Evolutionary conservation across 2,888 invertebrate species (phyloP), one percentile per base, ranked within the genome.

Genomic region (Peribatodes rhomboidaria): DNA sequence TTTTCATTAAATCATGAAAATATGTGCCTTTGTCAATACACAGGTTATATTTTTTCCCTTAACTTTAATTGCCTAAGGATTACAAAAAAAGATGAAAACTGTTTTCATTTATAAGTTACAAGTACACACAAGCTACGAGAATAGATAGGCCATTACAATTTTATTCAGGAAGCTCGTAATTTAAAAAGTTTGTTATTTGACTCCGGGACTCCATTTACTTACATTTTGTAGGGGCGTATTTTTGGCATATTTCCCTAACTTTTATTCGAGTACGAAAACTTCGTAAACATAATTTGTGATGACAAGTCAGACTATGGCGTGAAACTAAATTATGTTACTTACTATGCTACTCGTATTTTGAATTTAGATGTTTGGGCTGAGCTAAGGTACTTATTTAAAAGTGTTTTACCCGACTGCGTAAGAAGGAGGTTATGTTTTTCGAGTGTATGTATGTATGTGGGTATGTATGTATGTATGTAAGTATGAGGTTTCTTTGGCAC

Each of bases 181-280:
- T 57, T 52, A 52, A 57, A 62, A 62, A 57, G 62, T 62, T 62
- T 39, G 56, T 57, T 56, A 35, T 42, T 54, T 42, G 54, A 54
- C 49, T 61, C 37, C 42, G 22, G n/a, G 50, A 55, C 55, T 62
- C 52, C 62, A 52, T 52, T 62, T 27, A 37, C 61, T 52, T 44
- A 56, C 61, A 44, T 62, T 62, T 52, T 46, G 56, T 37, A 31
- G 56, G 46, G 16, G 49, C 39, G 22, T 50, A 53, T 49, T 61
- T 61, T 61, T 16, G 61, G 49, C 55, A 61, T 61, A 56, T 42
- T 35, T 53, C 27, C 37, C 14, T 22, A 31, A 50, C 55, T 35
- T 50, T 50, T 50, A 49, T 27, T 37, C 55, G 55, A 61, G 42
- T 35, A 42, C 37, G 37, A 39, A 54, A 41, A 55, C 37, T 61